Evolutionary conservation across 2,888 invertebrate species (phyloP).

Genomic region (Pristionchus exspectatus): DNA sequence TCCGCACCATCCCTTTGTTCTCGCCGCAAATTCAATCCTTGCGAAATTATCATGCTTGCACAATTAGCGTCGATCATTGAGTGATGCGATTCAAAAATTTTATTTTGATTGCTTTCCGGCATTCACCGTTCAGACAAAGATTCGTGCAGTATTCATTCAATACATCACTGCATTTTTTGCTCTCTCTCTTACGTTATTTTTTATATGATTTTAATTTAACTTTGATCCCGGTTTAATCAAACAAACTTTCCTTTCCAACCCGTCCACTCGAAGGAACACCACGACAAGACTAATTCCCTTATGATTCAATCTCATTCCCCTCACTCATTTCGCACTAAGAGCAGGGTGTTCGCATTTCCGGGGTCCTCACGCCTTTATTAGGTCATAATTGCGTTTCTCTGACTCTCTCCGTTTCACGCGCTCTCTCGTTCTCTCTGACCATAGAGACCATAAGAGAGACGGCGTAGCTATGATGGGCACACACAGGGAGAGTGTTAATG

Average conservation of each 20-base stretch:
- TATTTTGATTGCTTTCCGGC: no score
- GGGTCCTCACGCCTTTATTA: background rate
- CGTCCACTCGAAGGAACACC: no score
- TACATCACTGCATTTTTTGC: no score
- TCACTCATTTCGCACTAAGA: constrained; percentile 22
- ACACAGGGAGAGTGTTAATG: constrained; percentile 31
- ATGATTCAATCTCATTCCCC: constrained; percentile 21
- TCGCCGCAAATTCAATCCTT: background rate
- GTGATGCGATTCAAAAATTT: no score
- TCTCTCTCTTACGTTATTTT: no score
- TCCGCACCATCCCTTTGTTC: background rate
- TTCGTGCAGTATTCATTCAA: no score
- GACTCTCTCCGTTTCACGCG: background rate
- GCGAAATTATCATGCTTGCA: background rate
- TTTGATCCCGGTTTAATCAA: no score
- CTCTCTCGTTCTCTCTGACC: no score
- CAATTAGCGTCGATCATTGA: no score
- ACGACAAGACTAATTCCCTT: background rate
- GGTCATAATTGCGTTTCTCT: constrained; percentile 15
- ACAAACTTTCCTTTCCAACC: no score
- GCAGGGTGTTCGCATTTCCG: constrained; percentile 16
- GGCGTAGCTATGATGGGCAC: background rate
- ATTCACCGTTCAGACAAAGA: no score
- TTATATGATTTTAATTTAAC: no score
- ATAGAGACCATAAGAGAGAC: background rate